Conservation (phyloP, 2,888 invertebrate genomes). For the Strigamia transsilvanica region DNA sequence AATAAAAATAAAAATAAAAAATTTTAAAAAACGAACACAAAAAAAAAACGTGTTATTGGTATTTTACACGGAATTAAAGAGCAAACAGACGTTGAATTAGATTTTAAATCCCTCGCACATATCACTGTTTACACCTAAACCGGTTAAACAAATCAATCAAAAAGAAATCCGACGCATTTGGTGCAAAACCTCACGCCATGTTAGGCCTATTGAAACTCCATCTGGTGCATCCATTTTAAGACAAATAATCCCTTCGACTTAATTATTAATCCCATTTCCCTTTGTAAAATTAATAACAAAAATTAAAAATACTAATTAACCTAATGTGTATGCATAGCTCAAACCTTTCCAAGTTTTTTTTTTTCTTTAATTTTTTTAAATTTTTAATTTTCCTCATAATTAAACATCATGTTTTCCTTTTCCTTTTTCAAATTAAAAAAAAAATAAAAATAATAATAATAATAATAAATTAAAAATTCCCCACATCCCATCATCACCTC, state of each 20-base stretch:
- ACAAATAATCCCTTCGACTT: neutral
- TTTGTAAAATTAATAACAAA: neutral
- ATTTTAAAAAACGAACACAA: too few relatives aligned
- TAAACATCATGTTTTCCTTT: neutral
- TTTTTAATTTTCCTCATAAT: neutral
- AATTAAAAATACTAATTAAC: neutral
- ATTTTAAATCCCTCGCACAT: neutral
- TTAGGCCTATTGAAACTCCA: neutral
- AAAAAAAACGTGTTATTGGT: too few relatives aligned
- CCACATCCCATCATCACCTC: neutral
- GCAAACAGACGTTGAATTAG: neutral
- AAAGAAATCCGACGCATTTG: neutral
- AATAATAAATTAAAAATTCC: conserved; percentile 14
- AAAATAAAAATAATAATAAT: neutral
- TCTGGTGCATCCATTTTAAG: neutral
- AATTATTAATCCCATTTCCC: neutral
- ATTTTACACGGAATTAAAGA: neutral
- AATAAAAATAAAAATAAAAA: neutral
- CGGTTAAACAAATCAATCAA: neutral
- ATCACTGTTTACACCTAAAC: neutral
- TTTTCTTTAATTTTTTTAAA: too few relatives aligned
- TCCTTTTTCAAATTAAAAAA: conserved; percentile 15
- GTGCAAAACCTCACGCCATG: neutral
- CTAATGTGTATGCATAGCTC: neutral
- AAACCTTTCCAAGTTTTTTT: neutral